phyloP scores from a whole-genome alignment of 2,797 vertebrate species.

The Alosa sapidissima region DNA sequence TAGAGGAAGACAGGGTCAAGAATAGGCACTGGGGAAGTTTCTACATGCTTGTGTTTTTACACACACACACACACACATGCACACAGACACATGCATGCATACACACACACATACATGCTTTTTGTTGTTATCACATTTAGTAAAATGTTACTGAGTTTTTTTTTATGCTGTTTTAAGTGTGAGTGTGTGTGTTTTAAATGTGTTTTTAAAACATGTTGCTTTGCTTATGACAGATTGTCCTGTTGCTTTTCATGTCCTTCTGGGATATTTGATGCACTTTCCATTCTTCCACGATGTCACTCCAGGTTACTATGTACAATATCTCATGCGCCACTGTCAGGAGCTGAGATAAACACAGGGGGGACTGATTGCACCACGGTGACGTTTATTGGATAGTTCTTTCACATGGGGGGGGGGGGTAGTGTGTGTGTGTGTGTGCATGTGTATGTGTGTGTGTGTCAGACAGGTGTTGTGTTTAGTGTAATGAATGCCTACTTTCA shows the following conservation, averaged over 20 bases:
- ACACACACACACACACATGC: conserved; percentile 1
- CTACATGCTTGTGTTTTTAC: not conserved
- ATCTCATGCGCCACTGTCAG: not conserved
- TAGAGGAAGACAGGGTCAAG: not conserved
- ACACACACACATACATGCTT: not conserved
- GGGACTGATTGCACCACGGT: conserved; percentile 27
- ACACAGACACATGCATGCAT: not conserved
- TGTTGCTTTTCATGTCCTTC: not conserved
- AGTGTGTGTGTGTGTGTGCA: conserved; percentile 22
- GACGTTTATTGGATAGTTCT: conserved; percentile 50
- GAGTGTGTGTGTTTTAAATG: not conserved
- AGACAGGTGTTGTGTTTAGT: conserved; percentile 43
- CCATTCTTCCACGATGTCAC: not conserved
- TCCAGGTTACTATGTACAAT: not conserved
- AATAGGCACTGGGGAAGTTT: not conserved
- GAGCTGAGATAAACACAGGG: not conserved
- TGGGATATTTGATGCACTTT: not conserved
- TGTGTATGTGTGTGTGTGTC: not conserved
- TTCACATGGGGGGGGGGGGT: conserved; percentile 35
- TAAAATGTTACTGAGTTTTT: not conserved
- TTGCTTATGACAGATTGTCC: not conserved
- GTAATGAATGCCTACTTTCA: conserved; percentile 57
- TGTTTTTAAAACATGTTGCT: not conserved
- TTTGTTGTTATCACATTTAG: not conserved
- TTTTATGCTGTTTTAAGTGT: not conserved